Conservation (phyloP, 1,140 invertebrate species). For the Dufourea novaeangliae region DNA sequence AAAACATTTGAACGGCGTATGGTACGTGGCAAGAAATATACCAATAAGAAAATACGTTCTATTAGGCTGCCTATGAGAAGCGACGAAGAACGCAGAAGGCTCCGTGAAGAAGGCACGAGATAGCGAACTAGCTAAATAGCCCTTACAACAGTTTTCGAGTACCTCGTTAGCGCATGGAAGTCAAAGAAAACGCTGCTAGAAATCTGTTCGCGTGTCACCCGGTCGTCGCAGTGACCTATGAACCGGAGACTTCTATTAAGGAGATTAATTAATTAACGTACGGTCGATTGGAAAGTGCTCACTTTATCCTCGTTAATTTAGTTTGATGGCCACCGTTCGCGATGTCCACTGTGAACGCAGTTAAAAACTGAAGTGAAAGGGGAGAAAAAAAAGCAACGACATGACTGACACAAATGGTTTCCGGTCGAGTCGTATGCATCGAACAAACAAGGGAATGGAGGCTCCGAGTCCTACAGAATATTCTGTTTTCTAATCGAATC, state of each 20-base stretch:
- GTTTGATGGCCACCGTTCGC: no score
- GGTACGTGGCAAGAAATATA: neutral
- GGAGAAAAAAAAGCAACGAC: neutral
- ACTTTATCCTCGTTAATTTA: no score
- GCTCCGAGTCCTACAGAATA: neutral
- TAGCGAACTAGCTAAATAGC: constrained; percentile 43
- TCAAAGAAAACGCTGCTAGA: neutral
- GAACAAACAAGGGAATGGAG: neutral
- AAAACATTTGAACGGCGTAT: neutral
- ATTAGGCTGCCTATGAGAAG: constrained; percentile 9
- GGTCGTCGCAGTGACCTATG: no score
- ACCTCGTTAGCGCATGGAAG: neutral
- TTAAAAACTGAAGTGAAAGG: no score
- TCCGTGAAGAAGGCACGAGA: constrained; percentile 19
- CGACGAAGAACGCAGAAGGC: constrained; percentile 15
- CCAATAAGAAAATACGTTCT: constrained; percentile 4
- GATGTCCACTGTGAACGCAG: no score
- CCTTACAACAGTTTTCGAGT: neutral
- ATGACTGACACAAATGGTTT: neutral
- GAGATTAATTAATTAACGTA: no score
- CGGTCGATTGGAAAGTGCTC: no score
- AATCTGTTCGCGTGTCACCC: neutral
- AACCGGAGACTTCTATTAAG: no score
- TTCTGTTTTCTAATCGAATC: neutral
- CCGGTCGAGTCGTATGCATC: neutral